Conservation (phyloP, 2,888 invertebrate species). For the Chymomyza amoena region DNA sequence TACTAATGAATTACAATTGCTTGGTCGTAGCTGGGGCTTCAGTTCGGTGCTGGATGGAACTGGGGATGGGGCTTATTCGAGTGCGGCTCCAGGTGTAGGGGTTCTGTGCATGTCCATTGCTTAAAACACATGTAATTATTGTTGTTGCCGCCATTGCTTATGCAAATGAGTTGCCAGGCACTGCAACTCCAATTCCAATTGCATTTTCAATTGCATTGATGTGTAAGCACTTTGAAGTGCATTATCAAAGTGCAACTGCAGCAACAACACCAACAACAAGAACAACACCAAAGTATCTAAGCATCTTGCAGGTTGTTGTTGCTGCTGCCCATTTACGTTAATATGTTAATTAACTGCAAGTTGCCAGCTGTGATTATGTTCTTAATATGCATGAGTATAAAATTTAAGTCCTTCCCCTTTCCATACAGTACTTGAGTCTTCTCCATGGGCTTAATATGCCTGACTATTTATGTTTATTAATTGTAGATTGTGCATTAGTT, state of each 20-base stretch:
- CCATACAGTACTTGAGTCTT: too few species aligned
- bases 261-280: slow-evolving; percentile 17
- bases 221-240: slow-evolving; percentile 74
- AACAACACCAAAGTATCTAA: slow-evolving; percentile 20
- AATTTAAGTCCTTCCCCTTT: not conserved
- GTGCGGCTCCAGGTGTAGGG: slow-evolving; percentile 11
- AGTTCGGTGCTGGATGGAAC: slow-evolving; percentile 1
- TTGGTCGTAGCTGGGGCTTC: slow-evolving; percentile 45
- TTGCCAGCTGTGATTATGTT: not conserved
- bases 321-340: slow-evolving; percentile 49
- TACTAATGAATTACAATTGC: slow-evolving; percentile 73
- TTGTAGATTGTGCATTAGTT: too few species aligned
- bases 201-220: slow-evolving; percentile 48
- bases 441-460: too few species aligned
- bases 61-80: not conserved
- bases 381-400: not conserved
- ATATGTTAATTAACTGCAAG: slow-evolving; percentile 70
- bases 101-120: slow-evolving; percentile 8
- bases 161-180: slow-evolving; percentile 29
- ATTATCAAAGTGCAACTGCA: slow-evolving; percentile 64
- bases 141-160: slow-evolving; percentile 38
- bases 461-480: too few species aligned
- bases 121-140: slow-evolving; percentile 61
- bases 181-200: slow-evolving; percentile 20
- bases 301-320: slow-evolving; percentile 33